Evolutionary conservation across 2,113 vertebrate species (phyloP), one percentile per base, ranked within the genome.

Genomic region (Enhydra lutris): DNA sequence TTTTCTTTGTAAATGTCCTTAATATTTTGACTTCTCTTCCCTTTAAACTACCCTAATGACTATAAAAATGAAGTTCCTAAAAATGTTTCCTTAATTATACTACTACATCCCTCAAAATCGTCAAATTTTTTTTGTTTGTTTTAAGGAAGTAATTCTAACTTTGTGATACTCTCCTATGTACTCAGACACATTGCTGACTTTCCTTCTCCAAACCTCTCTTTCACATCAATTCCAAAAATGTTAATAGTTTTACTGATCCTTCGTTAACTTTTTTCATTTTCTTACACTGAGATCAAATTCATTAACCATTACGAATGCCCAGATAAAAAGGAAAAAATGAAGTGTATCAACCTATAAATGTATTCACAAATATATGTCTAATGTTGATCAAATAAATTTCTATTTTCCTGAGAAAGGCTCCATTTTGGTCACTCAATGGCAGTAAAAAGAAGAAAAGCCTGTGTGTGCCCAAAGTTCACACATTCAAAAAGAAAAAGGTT

Each of bases 21-120:
- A 83, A 81, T 36, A 71, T 78, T 95, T 67, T 94, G n/a, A 97
- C 55, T 97, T 96, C 34, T 81, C 71, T 89, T 97, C 55, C n/a
- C 91, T 84, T 94, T 91, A 71, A 94, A 47, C 59, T 91, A 59
- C n/a, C 21, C 71, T 82, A 78, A 82, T 65, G 11, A 88, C 13
- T 42, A 15, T 74, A 93, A 61, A 97, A 93, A 45, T 82, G 39
- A 79, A 95, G 95, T 78, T 93, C 42, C 81, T 91, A 91, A 81
- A 96, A 73, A 76, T 9, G 18, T 78, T 78, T 93, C 61, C 81
- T 91, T 89, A 76, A 95, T 86, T 88, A 79, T 45, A 91, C 61
- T 94, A 74, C n/a, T n/a, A 86, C 7, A 93, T 18, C n/a, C 47
- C 31, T 95, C 57, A 82, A 97, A 96, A 89, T 59, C 4, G 14